These are phyloP conservation scores for Cercopithecus petaurista DNA, from an alignment of 2,797 vertebrate species.

Conservation along the genomic window DNA sequence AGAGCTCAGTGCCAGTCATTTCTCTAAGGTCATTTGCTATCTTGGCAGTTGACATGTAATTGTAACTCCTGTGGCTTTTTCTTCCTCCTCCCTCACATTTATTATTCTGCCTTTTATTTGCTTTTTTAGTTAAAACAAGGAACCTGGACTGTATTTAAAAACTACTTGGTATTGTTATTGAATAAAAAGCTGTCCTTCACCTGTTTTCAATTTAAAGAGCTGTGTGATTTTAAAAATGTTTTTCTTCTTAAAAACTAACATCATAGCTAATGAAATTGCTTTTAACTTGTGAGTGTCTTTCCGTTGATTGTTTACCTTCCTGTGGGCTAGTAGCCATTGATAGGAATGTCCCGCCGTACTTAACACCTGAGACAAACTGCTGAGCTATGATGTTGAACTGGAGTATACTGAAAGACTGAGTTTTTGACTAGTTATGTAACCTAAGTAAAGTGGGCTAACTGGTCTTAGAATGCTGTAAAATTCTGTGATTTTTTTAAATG, in stretches of 20 bases:
- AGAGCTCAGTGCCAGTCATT: background rate
- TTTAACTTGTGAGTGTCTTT: slow-evolving; percentile 5
- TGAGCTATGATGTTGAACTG: background rate
- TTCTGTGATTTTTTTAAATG: background rate
- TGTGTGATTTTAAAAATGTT: background rate
- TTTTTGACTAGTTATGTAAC: background rate
- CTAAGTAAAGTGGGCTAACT: background rate
- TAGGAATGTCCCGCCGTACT: background rate
- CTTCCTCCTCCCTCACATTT: background rate
- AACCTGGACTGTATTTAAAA: slow-evolving; percentile 35
- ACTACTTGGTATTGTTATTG: background rate
- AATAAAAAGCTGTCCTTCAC: slow-evolving; percentile 3
- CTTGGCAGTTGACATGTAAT: background rate
- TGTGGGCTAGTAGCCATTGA: background rate
- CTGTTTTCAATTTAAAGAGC: slow-evolving; percentile 17
- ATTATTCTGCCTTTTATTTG: background rate
- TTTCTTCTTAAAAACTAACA: slow-evolving; percentile 40
- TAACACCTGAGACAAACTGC: background rate
- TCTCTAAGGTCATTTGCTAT: background rate
- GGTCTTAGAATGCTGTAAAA: background rate
- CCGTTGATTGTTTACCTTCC: background rate
- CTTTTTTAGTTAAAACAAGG: slow-evolving; percentile 10
- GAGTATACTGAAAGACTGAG: background rate
- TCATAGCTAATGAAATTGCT: background rate
- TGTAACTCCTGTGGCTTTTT: background rate